Base-by-base conservation (phyloP, 1,140 invertebrate genomes). In the Euborellia annulipes region DNA sequence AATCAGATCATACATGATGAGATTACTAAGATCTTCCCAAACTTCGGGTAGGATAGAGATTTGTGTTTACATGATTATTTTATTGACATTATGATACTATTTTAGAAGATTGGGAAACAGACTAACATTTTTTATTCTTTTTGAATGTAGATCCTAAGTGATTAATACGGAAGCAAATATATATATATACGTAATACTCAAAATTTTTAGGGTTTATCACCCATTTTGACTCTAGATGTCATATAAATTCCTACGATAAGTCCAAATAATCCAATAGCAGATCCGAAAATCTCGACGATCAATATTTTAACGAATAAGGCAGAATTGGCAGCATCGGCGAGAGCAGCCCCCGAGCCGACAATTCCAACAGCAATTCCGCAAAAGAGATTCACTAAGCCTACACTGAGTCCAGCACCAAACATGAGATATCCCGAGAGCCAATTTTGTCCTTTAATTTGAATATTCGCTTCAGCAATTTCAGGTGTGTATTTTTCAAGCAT, bases 201-300 rank as follows among this genome's bases (percentile, higher is more conserved):
- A 20, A 14, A 16, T 16, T 4, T 27, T 54, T 60, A 60, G 20
- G 50, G 19, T 41, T 65, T 71, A 51, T 68, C 61, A 42, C 72
- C 73, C 73, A 75, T 76, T 55, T 73, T 76, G 1, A 72, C 68
- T 61, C 60, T 72, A 19, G 71, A 71, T 48, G 68, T 70, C 76
- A 94, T 87, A 62, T 96, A 88, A 67, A 97, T 93, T 50, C 89
- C 88, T 45, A 97, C 90, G 66, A 97, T 97, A n/a, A 97, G 74
- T 47, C 93, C 93, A 68, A 98, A 98, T 0, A 98, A 73, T 60
- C 93, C 93, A 66, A 98, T 96, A 54, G 93, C 93, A 61, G 86
- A 92, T 17, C 89, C 93, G 64, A 98, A 98, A 63, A 97, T 98
- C 71, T 98, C 93, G 37, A 98, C 83, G 62, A 98, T 95, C 7